phyloP scores from a whole-genome alignment of 2,888 invertebrate species.

The Oscheius onirici region DNA sequence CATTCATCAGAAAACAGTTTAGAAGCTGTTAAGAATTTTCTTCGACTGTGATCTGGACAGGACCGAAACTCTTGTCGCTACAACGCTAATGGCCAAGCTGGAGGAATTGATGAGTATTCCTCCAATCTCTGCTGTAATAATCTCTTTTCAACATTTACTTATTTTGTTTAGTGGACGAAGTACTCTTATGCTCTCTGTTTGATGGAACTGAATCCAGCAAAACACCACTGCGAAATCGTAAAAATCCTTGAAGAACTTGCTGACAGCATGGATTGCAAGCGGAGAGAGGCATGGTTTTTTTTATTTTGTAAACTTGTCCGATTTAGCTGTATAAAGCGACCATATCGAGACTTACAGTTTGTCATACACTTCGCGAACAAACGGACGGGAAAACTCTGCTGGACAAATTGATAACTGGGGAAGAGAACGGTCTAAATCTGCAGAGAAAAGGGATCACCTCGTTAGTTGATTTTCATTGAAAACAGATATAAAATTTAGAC shows the following conservation, averaged over 20 bases:
- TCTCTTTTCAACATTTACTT: no score
- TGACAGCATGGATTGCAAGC: constrained; percentile 28
- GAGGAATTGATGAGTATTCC: constrained; percentile 8
- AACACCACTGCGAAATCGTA: constrained; percentile 38
- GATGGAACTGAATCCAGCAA: constrained; percentile 36
- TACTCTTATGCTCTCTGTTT: constrained; percentile 44
- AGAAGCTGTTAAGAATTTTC: constrained; percentile 6
- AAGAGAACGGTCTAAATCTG: background rate
- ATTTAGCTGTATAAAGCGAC: constrained; percentile 1
- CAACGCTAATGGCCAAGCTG: background rate
- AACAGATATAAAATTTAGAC: constrained; percentile 33
- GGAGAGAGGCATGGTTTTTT: constrained; percentile 16
- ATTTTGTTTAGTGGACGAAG: constrained; percentile 46
- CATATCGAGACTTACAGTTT: background rate
- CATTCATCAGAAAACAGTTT: background rate
- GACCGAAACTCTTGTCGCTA: background rate
- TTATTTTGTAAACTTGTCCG: background rate
- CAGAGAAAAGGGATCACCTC: background rate
- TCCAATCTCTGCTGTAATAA: background rate
- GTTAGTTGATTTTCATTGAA: background rate
- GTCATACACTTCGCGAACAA: constrained; percentile 2
- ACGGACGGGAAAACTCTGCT: constrained; percentile 16
- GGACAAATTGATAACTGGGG: constrained; percentile 16
- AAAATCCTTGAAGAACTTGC: constrained; percentile 36
- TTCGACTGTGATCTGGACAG: constrained; percentile 1